Percentiles rank a stretch among this genome's conserved stretches.
Conservation (phyloP, 2,888 invertebrate genomes). For the Drosophila aldrichi region DNA sequence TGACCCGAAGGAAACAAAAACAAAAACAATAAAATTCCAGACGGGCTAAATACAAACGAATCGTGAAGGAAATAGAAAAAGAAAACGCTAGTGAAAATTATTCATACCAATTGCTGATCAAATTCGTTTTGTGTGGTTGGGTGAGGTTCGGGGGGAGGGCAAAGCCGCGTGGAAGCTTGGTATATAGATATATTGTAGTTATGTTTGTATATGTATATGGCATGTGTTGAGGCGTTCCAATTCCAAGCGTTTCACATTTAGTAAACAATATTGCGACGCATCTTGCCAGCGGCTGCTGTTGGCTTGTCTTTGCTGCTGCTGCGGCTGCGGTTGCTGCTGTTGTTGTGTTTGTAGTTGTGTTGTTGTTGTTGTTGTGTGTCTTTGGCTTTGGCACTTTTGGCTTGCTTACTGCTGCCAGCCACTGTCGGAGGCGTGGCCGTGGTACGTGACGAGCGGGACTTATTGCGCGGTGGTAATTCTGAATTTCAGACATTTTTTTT, state of each 20-base stretch:
- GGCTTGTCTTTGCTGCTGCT: slow-evolving; percentile 78
- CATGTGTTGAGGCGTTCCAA: slow-evolving; percentile 34
- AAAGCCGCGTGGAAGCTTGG: slow-evolving; percentile 12
- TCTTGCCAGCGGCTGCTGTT: slow-evolving; percentile 47
- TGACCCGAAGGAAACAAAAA: neutral
- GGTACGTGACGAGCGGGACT: slow-evolving; percentile 82
- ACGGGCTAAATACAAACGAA: slow-evolving; percentile 1
- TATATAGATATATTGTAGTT: neutral
- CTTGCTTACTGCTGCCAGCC: slow-evolving; percentile 59
- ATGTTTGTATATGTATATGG: slow-evolving; percentile 26
- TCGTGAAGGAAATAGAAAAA: neutral
- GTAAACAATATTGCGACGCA: slow-evolving; percentile 82
- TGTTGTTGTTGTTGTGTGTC: slow-evolving; percentile 58
- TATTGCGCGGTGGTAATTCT: slow-evolving; percentile 82
- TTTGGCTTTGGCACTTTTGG: slow-evolving; percentile 77
- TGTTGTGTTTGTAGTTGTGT: slow-evolving; percentile 41
- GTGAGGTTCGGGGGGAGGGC: neutral
- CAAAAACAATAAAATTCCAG: neutral
- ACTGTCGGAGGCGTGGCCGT: slow-evolving; percentile 56
- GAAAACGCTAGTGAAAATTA: slow-evolving; percentile 19
- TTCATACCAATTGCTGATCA: slow-evolving; percentile 55
- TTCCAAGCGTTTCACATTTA: slow-evolving; percentile 46
- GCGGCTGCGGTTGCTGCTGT: slow-evolving; percentile 55
- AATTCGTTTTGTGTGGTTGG: slow-evolving; percentile 25
- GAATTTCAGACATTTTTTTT: slow-evolving; percentile 37